Percentiles rank a stretch among this genome's conserved stretches.
phyloP scores from a whole-genome alignment of 1,140 invertebrate species.

The Rhizoglyphus robini region DNA sequence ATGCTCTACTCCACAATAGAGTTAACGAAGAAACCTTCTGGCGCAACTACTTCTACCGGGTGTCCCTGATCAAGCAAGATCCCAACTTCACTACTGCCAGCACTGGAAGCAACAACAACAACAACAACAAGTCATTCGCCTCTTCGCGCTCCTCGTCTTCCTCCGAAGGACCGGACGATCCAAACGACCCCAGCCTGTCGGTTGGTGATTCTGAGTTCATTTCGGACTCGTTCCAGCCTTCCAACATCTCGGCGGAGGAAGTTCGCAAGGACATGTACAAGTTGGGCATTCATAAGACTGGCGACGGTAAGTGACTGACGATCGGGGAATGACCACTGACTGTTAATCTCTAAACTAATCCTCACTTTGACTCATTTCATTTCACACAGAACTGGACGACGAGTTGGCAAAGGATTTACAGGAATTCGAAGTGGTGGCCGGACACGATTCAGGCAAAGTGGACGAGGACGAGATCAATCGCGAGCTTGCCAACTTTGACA shows the following conservation, averaged over 20 bases:
- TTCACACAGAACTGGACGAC: conserved; percentile 72
- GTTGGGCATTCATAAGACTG: conserved; percentile 27
- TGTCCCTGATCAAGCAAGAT: conserved; percentile 91
- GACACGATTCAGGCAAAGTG: conserved; percentile 28
- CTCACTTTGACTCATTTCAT: no score
- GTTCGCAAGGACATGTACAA: conserved; percentile 37
- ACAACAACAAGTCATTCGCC: neutral
- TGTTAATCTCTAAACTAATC: neutral
- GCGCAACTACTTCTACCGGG: conserved; percentile 98
- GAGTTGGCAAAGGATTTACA: conserved; percentile 79
- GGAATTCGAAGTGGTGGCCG: conserved; percentile 71
- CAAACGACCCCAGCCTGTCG: conserved; percentile 29
- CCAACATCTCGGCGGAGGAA: conserved; percentile 35
- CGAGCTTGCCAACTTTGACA: conserved; percentile 31
- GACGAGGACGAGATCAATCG: conserved; percentile 24
- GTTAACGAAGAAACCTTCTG: conserved; percentile 97
- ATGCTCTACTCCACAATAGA: conserved; percentile 49
- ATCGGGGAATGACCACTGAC: neutral
- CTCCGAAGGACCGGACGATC: conserved; percentile 25
- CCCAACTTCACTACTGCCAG: conserved; percentile 63
- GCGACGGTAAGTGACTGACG: conserved; percentile 17
- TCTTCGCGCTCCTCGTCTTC: conserved; percentile 23
- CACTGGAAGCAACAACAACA: conserved; percentile 20
- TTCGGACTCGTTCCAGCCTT: conserved; percentile 35
- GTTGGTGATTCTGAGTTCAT: conserved; percentile 33